Base-by-base conservation (phyloP, 2,888 invertebrate species). In the Cecidostiba fungosa region DNA sequence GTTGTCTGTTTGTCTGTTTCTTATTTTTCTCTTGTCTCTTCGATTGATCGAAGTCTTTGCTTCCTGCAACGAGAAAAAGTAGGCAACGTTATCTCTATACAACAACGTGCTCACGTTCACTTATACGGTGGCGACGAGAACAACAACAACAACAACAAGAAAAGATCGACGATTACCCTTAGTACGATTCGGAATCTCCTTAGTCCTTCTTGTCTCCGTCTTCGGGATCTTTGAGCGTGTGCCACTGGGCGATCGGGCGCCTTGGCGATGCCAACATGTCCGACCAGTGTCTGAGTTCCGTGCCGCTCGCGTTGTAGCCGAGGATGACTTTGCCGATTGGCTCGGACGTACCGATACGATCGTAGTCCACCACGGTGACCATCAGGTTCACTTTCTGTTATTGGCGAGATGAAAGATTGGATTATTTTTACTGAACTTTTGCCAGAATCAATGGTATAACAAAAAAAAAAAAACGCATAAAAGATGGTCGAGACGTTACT, bases 221-320 rank as follows among this genome's bases (percentile, higher is more conserved):
- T 94, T 99, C 98, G 90, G 99, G 97, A 94, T 99, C 99, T 94
- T 99, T 99, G 90, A 99, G 96, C 89, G 99, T 99, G 94, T 99
- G 99, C 99, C 99, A 99, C 94, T 99, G 99, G 91, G 99, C 99
- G 92, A 99, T 99, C 87, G 99, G 99, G 94, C 99, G 97, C 92
- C 99, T 96, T 72, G 99, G 99, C 91, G 99, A 99, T 91, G 99
- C 99, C 94, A 99, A 94, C 99, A 99, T 99, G 94, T 99, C 99
- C 89, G 99, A 99, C 99, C 99, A 99, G 94, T 99, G 99, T 91
- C 99, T 97, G 88, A 99, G 95, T 94, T 99, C 99, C 54, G 99
- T 99, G 89, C 99, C 99, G 88, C 97, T 97, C 91, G 98, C 98
- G 94, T 98, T 98, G 95, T 98, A 99, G 82, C 99, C 99, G 91